Base-by-base conservation (phyloP, 2,888 invertebrate genomes). In the Calliopum simillimum region DNA sequence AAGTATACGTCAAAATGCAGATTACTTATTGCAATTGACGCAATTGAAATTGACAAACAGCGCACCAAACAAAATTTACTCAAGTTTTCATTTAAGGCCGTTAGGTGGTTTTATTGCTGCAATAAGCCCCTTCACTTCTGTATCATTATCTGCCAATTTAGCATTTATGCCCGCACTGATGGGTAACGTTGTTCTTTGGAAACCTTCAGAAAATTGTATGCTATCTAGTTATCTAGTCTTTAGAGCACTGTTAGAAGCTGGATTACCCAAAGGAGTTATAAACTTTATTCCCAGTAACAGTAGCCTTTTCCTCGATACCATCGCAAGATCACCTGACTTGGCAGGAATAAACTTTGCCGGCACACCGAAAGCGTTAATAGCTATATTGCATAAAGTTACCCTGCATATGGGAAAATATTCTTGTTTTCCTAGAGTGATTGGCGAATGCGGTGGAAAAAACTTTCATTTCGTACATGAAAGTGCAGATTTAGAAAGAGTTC, bases 371-470 rank as follows among this genome's bases (percentile, higher is more conserved):
- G 97, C 96, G 12, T 97, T 97, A 85, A 92, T 93, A 80, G 90
- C 92, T 79, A 86, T 99, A 25, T 98, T 97, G 97, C 90, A 90
- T 77, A 93, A 93, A 83, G 95, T 97, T 21, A 97, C 94, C 6
- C 87, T 93, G 72, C 97, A 97, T 82, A 88, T 98, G 49, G 88
- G 89, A 75, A 89, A 85, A 1, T 98, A 96, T 85, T 89, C 86
- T 67, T 94, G 94, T 81, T 98, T 96, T 85, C 98, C 98, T 0
- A 90, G 96, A 74, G 86, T 99, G 66, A 92, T 97, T 77, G 93
- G 94, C 70, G 99, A 99, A 87, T 98, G 98, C 85, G 98, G 98
- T 49, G 98, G 98, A n/a, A 99, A 99, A 86, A 98, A 99, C 87
- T 98, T 93, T 85, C 98, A 99, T 84, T 96, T 98, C 81, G 88